Conservation (phyloP, 2,888 invertebrate genomes). For the Sepiola atlantica region DNA sequence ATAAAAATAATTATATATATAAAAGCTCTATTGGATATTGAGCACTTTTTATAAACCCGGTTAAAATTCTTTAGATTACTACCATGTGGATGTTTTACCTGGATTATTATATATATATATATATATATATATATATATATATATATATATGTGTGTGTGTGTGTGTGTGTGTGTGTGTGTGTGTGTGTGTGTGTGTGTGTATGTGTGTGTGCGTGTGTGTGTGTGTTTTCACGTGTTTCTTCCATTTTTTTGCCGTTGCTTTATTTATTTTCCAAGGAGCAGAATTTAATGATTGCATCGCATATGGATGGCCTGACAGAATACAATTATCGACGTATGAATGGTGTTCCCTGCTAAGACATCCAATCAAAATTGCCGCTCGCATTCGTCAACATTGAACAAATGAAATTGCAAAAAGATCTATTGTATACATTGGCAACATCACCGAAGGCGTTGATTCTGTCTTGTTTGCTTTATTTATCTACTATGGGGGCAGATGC, state of each 20-base stretch:
- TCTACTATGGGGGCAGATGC: no score
- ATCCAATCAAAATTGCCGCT: background rate
- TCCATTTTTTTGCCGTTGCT: background rate
- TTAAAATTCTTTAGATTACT: no score
- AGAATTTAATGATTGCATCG: background rate
- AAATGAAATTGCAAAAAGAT: background rate
- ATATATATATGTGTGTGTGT: conserved; percentile 32
- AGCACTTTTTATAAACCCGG: no score
- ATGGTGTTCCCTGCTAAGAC: background rate
- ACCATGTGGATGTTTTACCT: no score
- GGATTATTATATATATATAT: no score
- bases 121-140: background rate
- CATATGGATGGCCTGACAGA: background rate
- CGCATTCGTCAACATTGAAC: background rate
- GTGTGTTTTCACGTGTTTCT: background rate
- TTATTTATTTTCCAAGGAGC: background rate
- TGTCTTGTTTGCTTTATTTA: no score
- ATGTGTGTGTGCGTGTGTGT: background rate
- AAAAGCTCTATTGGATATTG: no score
- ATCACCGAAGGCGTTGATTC: background rate
- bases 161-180: background rate
- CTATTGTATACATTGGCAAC: background rate
- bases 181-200: background rate
- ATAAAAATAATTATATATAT: no score
- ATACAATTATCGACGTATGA: background rate